Percentiles rank a stretch among this genome's conserved stretches.
Evolutionary conservation across 1,140 invertebrate species (phyloP).

Genomic region (Panagrolaimus sp.): DNA sequence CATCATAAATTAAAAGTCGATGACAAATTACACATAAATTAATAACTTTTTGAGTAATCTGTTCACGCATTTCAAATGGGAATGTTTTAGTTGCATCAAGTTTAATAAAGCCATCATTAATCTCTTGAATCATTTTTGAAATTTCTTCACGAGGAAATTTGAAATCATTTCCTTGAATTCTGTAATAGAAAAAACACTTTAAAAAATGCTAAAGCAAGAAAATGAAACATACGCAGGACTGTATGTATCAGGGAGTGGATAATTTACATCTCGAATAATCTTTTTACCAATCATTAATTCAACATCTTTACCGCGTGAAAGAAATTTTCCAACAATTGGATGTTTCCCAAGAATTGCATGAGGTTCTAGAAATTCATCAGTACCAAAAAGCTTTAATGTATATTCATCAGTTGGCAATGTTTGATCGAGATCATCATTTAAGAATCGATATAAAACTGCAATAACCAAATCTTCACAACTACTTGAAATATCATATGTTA

Average conservation of each 20-base stretch:
- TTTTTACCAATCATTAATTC: slow-evolving; percentile 32
- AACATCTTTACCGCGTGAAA: slow-evolving; percentile 36
- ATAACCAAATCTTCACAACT: slow-evolving; percentile 33
- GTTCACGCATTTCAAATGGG: background rate
- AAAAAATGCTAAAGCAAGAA: background rate
- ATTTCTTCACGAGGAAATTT: background rate
- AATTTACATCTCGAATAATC: slow-evolving; percentile 18
- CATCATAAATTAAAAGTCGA: background rate
- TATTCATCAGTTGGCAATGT: slow-evolving; percentile 38
- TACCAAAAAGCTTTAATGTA: slow-evolving; percentile 32
- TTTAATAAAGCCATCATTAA: slow-evolving; percentile 21
- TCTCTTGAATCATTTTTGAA: slow-evolving; percentile 3
- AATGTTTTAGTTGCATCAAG: background rate
- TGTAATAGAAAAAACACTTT: background rate
- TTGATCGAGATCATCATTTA: slow-evolving; percentile 36
- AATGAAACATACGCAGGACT: background rate
- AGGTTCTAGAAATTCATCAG: slow-evolving; percentile 31
- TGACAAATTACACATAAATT: background rate
- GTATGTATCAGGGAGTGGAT: background rate
- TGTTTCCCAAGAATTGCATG: slow-evolving; percentile 28
- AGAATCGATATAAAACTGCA: slow-evolving; percentile 30
- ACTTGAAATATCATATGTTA: slow-evolving; percentile 30
- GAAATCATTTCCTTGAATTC: background rate
- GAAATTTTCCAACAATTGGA: slow-evolving; percentile 30
- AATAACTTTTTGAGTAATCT: background rate